phyloP scores from a whole-genome alignment of 2,113 vertebrate genomes.

The Orycteropus afer region DNA sequence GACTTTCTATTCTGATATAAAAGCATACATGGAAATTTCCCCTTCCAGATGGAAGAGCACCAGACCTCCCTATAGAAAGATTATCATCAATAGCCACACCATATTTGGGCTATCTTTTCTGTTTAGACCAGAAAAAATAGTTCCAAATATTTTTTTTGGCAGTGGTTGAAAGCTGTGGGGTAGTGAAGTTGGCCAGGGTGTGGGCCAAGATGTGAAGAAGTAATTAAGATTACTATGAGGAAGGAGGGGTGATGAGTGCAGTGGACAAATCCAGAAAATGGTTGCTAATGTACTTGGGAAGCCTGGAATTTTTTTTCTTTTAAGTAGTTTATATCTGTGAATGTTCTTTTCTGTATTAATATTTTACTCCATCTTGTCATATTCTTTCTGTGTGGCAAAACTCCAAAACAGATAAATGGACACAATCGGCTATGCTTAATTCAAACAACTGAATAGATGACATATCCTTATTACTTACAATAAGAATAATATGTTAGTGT shows the following conservation, averaged over 20 bases:
- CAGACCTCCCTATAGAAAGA: neutral
- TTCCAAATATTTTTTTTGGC: neutral
- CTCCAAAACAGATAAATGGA: neutral
- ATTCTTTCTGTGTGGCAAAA: slow-evolving; percentile 19
- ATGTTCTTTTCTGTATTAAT: slow-evolving; percentile 26
- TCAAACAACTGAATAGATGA: neutral
- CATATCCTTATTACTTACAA: neutral
- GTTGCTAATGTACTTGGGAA: slow-evolving; percentile 20
- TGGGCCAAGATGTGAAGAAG: neutral
- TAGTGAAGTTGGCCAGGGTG: neutral
- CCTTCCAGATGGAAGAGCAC: neutral
- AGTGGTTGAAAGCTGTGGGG: neutral
- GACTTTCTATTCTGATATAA: neutral
- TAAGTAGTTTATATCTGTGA: neutral
- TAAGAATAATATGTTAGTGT: neutral
- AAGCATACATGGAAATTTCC: neutral
- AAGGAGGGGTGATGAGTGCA: neutral
- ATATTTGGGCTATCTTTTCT: neutral
- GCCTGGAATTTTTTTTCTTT: neutral
- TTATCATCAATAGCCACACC: neutral
- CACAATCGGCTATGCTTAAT: neutral
- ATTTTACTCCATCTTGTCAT: slow-evolving; percentile 27
- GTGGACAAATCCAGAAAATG: neutral
- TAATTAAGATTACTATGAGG: neutral
- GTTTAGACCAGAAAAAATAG: neutral